These are phyloP conservation scores for Athalia rosae DNA, from an alignment of 2,888 invertebrate species.

Conservation along the genomic window DNA sequence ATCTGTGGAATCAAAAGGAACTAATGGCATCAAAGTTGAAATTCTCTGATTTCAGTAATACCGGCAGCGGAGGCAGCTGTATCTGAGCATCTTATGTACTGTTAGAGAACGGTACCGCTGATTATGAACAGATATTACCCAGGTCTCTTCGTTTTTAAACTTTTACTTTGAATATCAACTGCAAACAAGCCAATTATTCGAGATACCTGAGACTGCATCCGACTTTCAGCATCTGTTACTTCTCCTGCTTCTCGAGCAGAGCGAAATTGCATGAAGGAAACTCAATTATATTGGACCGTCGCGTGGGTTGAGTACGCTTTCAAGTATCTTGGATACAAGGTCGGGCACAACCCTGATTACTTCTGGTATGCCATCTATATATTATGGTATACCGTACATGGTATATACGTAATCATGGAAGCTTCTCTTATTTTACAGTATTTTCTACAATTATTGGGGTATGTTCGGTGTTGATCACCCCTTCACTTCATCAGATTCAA, in stretches of 20 bases:
- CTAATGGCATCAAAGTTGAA: no score
- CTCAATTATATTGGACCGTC: conserved; percentile 8
- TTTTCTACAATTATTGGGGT: no score
- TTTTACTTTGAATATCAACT: not conserved
- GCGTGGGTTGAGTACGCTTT: not conserved
- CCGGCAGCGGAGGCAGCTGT: no score
- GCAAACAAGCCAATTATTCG: conserved; percentile 30
- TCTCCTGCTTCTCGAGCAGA: not conserved
- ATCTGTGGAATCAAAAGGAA: no score
- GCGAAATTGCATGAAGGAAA: conserved; percentile 23
- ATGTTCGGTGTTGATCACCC: no score
- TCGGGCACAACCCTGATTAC: conserved; percentile 5
- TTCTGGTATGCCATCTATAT: not conserved
- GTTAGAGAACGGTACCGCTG: not conserved
- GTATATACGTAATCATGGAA: no score
- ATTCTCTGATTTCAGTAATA: no score
- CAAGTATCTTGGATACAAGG: not conserved
- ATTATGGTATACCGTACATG: no score
- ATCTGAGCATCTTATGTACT: not conserved
- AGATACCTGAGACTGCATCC: not conserved
- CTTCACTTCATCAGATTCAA: no score
- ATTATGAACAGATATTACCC: no score
- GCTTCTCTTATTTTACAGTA: no score
- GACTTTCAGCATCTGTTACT: no score
- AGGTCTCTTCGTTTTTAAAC: not conserved